A percentile compares a stretch with the other conserved stretches of the same genome.
These are phyloP conservation scores for Griposia aprilina DNA, from an alignment of 2,888 invertebrate species.

Conservation along the genomic window DNA sequence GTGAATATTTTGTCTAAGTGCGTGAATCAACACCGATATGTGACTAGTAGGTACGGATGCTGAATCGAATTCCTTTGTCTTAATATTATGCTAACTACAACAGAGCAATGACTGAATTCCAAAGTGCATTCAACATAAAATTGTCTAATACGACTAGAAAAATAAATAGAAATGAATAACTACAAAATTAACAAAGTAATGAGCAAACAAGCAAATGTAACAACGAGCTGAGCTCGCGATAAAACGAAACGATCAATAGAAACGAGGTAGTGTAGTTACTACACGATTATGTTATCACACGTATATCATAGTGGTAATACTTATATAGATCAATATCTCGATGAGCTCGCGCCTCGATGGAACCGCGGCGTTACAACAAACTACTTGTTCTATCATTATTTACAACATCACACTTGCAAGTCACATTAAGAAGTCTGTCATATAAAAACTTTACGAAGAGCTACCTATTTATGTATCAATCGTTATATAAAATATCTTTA, in stretches of 20 bases:
- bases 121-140: conserved; percentile 73
- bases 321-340: conserved; percentile 75
- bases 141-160: conserved; percentile 84
- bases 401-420: conserved; percentile 90
- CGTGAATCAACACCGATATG: conserved; percentile 79
- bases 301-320: conserved; percentile 73
- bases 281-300: conserved; percentile 88
- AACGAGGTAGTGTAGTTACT: conserved; percentile 89
- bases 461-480: conserved; percentile 85
- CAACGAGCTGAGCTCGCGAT: conserved; percentile 86
- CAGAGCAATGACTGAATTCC: conserved; percentile 71
- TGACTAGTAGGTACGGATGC: conserved; percentile 83
- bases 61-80: conserved; percentile 76
- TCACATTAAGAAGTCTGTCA: conserved; percentile 88
- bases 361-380: conserved; percentile 71
- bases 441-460: conserved; percentile 88
- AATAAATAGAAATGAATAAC: conserved; percentile 73
- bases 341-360: conserved; percentile 73
- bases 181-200: conserved; percentile 80
- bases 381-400: conserved; percentile 78
- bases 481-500: conserved; percentile 89
- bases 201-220: conserved; percentile 85
- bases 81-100: conserved; percentile 73
- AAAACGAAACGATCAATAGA: conserved; percentile 77
- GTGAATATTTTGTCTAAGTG: conserved; percentile 75